Evolutionary conservation across 2,113 vertebrate genomes (phyloP).

Genomic region (Arenaria interpres): DNA sequence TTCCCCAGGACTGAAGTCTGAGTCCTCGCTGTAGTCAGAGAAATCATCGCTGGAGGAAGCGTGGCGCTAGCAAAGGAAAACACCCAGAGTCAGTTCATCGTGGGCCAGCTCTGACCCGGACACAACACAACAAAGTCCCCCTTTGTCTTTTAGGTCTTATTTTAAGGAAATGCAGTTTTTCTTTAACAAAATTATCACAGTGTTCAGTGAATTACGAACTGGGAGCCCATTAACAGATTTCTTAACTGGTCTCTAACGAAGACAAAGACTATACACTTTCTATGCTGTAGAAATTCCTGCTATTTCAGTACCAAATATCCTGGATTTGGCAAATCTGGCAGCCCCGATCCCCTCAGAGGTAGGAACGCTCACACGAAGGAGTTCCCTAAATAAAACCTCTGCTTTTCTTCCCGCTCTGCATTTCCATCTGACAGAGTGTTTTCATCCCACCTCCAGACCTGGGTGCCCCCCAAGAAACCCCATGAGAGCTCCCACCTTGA

Average conservation of each 20-base stretch:
- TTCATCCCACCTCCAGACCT: neutral
- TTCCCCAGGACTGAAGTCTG: slow-evolving; percentile 91
- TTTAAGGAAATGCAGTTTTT: neutral
- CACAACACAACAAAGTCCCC: neutral
- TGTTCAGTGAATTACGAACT: fast-evolving
- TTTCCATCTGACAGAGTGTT: no score
- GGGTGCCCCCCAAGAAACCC: neutral
- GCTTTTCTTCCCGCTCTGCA: neutral
- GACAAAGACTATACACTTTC: fast-evolving
- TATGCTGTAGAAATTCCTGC: neutral
- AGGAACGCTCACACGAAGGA: neutral
- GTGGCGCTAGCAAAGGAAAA: slow-evolving; percentile 81
- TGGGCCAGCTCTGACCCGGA: neutral
- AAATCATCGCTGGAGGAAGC: slow-evolving; percentile 93
- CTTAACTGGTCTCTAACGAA: neutral
- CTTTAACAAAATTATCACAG: neutral
- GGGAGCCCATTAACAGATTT: neutral
- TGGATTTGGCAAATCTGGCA: neutral
- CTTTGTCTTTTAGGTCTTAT: neutral
- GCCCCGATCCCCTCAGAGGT: no score
- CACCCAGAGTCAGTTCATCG: fast-evolving
- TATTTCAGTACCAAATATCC: neutral
- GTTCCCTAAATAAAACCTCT: neutral
- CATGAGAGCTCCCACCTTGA: neutral
- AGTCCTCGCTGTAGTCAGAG: slow-evolving; percentile 92